A percentile compares a stretch with the other conserved stretches of the same genome.
These are phyloP conservation scores for Strix aluco DNA, from an alignment of 2,113 vertebrate genomes.

Conservation along the genomic window DNA sequence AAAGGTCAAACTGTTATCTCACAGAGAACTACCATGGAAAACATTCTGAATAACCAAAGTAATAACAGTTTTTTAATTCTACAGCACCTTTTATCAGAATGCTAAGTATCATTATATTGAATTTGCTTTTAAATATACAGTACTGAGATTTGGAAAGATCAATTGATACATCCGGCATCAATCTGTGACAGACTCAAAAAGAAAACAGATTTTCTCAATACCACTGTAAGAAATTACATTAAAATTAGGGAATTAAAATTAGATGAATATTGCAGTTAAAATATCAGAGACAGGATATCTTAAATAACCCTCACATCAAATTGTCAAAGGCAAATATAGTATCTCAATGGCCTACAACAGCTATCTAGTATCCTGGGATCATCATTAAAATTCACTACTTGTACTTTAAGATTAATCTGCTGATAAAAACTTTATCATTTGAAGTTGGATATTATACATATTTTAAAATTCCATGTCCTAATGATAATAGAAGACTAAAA, in stretches of 20 bases:
- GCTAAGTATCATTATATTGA: neutral
- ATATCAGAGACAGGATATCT: neutral
- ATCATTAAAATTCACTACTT: neutral
- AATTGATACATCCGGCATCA: neutral
- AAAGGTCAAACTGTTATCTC: neutral
- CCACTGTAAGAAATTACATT: neutral
- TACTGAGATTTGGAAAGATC: neutral
- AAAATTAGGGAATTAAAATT: neutral
- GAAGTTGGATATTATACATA: neutral
- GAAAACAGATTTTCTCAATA: neutral
- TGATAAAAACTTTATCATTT: neutral
- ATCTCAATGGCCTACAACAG: rapidly evolving
- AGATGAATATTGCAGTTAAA: neutral
- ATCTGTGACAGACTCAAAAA: neutral
- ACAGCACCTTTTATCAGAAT: neutral
- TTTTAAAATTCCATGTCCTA: neutral
- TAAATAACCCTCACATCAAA: neutral
- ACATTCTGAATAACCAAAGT: neutral
- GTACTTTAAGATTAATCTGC: neutral
- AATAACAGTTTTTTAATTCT: neutral
- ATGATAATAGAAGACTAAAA: neutral
- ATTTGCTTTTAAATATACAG: neutral
- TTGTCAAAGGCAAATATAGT: neutral
- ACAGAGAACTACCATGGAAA: neutral
- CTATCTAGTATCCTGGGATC: neutral